Conservation (phyloP, 2,888 invertebrate genomes). For the Macrosiphum euphorbiae region DNA sequence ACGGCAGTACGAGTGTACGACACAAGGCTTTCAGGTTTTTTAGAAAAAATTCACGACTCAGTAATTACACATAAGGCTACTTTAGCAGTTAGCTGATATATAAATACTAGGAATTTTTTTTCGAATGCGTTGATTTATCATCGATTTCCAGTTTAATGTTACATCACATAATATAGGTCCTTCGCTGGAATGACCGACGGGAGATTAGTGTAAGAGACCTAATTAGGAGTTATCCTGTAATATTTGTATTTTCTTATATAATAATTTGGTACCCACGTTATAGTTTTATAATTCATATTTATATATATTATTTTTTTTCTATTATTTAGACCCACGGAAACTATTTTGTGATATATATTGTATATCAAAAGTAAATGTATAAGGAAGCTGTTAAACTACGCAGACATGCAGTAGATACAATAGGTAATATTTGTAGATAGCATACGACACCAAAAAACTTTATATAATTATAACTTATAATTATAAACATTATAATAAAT, state of each 20-base stretch:
- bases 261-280: neutral
- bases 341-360: too few relatives aligned
- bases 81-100: too few relatives aligned
- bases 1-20: too few relatives aligned
- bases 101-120: neutral
- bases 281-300: neutral
- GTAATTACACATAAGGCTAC: too few relatives aligned
- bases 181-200: neutral
- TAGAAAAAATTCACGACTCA: neutral
- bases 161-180: too few relatives aligned
- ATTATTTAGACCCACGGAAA: too few relatives aligned
- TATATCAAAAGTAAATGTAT: neutral
- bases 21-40: neutral
- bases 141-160: neutral
- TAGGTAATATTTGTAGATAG: neutral
- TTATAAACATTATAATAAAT: neutral
- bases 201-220: neutral
- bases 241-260: neutral
- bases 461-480: neutral
- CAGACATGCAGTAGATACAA: neutral
- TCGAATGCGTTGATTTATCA: neutral
- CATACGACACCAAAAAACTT: conserved; percentile 2
- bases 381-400: neutral
- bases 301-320: neutral
- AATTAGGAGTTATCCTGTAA: neutral